These are phyloP conservation scores for Drosophila varians DNA, from an alignment of 1,140 invertebrate species.

Conservation along the genomic window DNA sequence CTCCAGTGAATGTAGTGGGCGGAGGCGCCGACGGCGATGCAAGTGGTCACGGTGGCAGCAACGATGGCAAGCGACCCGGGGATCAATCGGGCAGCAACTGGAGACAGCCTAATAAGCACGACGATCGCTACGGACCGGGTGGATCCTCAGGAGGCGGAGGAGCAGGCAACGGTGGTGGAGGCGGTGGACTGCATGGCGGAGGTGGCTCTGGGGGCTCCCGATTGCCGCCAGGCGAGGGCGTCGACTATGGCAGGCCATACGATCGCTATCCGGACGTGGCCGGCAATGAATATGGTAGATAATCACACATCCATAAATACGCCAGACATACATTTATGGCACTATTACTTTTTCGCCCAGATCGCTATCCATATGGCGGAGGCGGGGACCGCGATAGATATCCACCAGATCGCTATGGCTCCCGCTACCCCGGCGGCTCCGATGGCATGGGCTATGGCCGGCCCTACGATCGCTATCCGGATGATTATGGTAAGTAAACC, in stretches of 20 bases:
- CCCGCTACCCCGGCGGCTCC: slow-evolving; percentile 54
- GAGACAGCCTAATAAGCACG: slow-evolving; percentile 84
- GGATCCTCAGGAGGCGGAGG: slow-evolving; percentile 44
- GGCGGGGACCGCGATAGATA: slow-evolving; percentile 47
- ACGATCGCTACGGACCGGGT: slow-evolving; percentile 84
- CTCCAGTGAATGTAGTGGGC: slow-evolving; percentile 78
- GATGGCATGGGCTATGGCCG: slow-evolving; percentile 59
- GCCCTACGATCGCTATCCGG: slow-evolving; percentile 73
- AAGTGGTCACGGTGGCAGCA: slow-evolving; percentile 56
- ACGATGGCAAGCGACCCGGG: slow-evolving; percentile 57
- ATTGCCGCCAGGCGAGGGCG: slow-evolving; percentile 59
- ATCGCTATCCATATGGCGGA: slow-evolving; percentile 75
- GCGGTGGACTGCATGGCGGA: slow-evolving; percentile 35
- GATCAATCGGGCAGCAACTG: slow-evolving; percentile 83
- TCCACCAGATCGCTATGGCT: slow-evolving; percentile 52
- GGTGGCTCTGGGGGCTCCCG: slow-evolving; percentile 29
- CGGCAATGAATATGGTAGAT: slow-evolving; percentile 67
- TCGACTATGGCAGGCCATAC: slow-evolving; percentile 68
- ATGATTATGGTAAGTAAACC: slow-evolving; percentile 64
- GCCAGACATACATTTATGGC: slow-evolving; percentile 49
- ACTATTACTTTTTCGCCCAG: slow-evolving; percentile 12
- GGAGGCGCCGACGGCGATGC: slow-evolving; percentile 64
- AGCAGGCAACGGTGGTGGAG: slow-evolving; percentile 18
- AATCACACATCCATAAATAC: not conserved
- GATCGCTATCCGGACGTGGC: slow-evolving; percentile 77